Evolutionary conservation across 2,113 vertebrate species (phyloP).

Genomic region (Strix aluco): DNA sequence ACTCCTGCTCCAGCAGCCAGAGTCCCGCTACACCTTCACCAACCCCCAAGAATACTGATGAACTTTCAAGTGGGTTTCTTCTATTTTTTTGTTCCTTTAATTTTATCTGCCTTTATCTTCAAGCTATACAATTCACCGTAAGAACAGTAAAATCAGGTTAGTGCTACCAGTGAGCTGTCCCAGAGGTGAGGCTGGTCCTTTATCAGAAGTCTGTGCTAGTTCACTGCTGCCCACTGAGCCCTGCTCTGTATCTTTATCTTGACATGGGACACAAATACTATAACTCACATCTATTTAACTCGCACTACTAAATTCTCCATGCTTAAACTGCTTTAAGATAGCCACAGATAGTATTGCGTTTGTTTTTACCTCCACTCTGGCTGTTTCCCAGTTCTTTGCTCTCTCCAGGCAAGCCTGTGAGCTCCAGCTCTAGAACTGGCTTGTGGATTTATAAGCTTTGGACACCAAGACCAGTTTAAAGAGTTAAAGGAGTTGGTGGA

Average conservation of each 20-base stretch:
- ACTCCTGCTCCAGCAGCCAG: background rate
- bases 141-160: background rate
- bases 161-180: background rate
- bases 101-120: background rate
- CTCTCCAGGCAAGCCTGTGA: background rate
- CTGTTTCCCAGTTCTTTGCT: background rate
- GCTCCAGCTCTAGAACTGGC: background rate
- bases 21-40: background rate
- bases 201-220: background rate
- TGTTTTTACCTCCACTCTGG: background rate
- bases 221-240: background rate
- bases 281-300: background rate
- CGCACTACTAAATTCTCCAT: background rate
- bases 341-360: rapidly evolving
- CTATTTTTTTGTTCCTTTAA: background rate
- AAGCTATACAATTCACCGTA: background rate
- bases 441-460: background rate
- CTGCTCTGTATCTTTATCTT: background rate
- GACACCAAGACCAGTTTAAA: background rate
- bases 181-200: background rate
- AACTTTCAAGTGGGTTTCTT: background rate
- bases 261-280: background rate
- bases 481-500: background rate
- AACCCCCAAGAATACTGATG: background rate
- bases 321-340: background rate